Percentiles rank a stretch among this genome's conserved stretches.
Evolutionary conservation across 2,113 vertebrate species (phyloP).

Genomic region (Anser brachyrhynchus): DNA sequence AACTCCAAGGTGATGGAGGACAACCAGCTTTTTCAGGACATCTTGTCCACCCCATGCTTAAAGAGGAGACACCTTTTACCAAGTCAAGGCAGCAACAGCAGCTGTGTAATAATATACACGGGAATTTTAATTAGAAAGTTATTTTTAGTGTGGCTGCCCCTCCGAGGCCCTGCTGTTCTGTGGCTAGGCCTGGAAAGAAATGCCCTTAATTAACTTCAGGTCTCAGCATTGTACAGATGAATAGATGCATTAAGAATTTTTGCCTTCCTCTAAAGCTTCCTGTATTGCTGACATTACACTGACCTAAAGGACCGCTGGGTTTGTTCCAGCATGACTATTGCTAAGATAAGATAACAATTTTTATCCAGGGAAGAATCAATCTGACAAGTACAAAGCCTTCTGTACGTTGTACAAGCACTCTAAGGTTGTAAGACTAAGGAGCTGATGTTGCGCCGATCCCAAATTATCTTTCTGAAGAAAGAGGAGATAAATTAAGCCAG

Average conservation of each 20-base stretch:
- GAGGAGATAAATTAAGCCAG: conserved; percentile 69
- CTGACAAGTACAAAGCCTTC: conserved; percentile 46
- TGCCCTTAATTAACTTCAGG: conserved; percentile 2
- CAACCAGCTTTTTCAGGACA: conserved; percentile 20
- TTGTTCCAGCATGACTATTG: conserved; percentile 7
- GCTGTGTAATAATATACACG: not conserved
- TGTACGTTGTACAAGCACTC: not conserved
- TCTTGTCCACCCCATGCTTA: conserved; percentile 18
- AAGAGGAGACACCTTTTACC: conserved; percentile 76
- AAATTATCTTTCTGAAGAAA: conserved; percentile 70
- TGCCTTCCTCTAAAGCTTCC: conserved; percentile 22
- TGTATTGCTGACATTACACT: not conserved
- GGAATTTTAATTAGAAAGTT: conserved; percentile 2
- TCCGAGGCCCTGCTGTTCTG: conserved; percentile 23
- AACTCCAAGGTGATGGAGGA: not conserved
- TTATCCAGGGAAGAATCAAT: conserved; percentile 31
- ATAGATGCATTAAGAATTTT: not conserved
- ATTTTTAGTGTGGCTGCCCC: conserved; percentile 38
- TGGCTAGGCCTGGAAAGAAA: conserved; percentile 27
- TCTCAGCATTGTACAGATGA: not conserved
- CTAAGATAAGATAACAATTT: not conserved
- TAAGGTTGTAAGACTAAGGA: conserved; percentile 54
- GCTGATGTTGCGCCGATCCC: conserved; percentile 58
- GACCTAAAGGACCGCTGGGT: not conserved
- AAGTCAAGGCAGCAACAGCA: conserved; percentile 74